phyloP scores from a whole-genome alignment of 2,113 vertebrate species.

The Eolophus roseicapilla region DNA sequence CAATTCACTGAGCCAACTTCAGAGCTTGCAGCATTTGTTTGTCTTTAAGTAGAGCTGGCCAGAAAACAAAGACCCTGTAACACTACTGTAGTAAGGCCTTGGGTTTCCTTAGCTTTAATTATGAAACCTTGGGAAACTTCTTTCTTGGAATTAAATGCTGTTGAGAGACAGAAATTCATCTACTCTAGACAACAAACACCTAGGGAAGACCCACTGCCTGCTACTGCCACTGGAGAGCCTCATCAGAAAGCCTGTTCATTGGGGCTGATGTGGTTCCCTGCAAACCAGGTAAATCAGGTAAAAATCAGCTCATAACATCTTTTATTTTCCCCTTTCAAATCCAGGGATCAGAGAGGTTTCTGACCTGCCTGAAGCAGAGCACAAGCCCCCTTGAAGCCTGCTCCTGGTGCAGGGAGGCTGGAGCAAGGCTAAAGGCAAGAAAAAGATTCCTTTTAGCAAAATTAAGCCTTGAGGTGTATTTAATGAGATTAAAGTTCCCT shows the following conservation, averaged over 20 bases:
- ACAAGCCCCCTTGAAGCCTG: not conserved
- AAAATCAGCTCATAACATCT: not conserved
- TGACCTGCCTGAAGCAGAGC: not conserved
- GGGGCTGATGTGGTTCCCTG: not conserved
- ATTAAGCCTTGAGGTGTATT: constrained; percentile 6
- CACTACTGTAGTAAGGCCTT: not conserved
- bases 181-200: not conserved
- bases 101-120: constrained; percentile 38
- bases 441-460: not conserved
- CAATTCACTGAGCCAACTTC: constrained; percentile 19
- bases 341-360: not conserved
- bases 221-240: not conserved
- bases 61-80: constrained; percentile 13
- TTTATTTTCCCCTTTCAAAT: not conserved
- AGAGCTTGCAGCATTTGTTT: constrained; percentile 40
- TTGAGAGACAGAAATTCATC: constrained; percentile 12
- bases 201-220: not conserved
- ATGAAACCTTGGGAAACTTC: not conserved
- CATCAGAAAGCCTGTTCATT: not conserved
- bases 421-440: not conserved
- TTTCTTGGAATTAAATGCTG: not conserved
- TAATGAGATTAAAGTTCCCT: constrained; percentile 51
- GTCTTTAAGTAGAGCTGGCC: constrained; percentile 48
- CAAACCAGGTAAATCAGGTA: not conserved
- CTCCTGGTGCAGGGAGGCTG: not conserved